Percentiles rank a stretch among this genome's conserved stretches.
phyloP scores from a whole-genome alignment of 2,888 invertebrate species.

The Margaritifera margaritifera region DNA sequence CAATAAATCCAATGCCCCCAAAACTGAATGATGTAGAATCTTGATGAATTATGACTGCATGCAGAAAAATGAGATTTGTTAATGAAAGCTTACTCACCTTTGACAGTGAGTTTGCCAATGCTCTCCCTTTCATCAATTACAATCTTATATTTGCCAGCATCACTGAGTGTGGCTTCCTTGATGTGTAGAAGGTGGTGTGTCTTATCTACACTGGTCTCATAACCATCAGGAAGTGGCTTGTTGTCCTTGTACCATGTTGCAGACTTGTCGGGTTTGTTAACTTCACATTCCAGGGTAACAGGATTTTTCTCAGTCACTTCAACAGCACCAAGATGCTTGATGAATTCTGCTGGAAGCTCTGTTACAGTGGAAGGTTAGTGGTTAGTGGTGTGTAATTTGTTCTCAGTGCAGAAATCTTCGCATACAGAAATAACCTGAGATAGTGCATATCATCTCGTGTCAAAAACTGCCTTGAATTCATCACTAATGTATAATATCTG shows the following conservation, averaged over 20 bases:
- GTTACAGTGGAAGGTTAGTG: neutral
- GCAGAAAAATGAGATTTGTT: slow-evolving; percentile 53
- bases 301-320: slow-evolving; percentile 43
- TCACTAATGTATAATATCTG: too few relatives aligned
- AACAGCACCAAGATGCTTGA: slow-evolving; percentile 38
- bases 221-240: slow-evolving; percentile 76
- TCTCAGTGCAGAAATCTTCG: too few relatives aligned
- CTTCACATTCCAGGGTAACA: slow-evolving; percentile 44
- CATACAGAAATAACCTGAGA: too few relatives aligned
- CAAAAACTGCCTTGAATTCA: slow-evolving; percentile 6
- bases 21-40: too few relatives aligned
- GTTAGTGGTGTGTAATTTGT: too few relatives aligned
- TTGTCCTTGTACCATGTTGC: slow-evolving; percentile 49
- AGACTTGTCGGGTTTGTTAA: slow-evolving; percentile 46
- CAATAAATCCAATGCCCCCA: too few relatives aligned
- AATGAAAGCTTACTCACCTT: slow-evolving; percentile 74
- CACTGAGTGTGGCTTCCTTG: slow-evolving; percentile 58
- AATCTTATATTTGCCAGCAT: slow-evolving; percentile 62
- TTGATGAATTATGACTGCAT: too few relatives aligned
- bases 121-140: slow-evolving; percentile 51
- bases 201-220: slow-evolving; percentile 85
- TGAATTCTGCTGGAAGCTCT: slow-evolving; percentile 39
- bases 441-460: neutral
- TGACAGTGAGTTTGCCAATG: slow-evolving; percentile 39
- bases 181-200: slow-evolving; percentile 58